Evolutionary conservation across 64 coral and sea anemone species (phyloP).

Genomic region (Pocillopora verrucosa): DNA sequence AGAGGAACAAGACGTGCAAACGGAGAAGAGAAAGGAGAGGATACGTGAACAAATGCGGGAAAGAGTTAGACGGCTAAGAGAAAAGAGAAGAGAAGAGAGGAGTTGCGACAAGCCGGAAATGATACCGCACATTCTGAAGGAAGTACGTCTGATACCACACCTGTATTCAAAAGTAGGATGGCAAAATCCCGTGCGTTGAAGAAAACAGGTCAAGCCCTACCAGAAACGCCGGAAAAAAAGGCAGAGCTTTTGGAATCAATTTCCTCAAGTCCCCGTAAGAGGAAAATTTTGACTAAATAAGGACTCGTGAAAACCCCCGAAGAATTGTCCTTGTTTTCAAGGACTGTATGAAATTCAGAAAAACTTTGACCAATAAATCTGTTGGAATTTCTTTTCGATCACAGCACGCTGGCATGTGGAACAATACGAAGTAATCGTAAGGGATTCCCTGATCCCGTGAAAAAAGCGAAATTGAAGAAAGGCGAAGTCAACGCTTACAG

Average conservation of each 20-base stretch:
- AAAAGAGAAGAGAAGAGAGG: constrained; percentile 42
- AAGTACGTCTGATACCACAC: neutral
- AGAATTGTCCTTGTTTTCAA: neutral
- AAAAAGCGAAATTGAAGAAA: no score
- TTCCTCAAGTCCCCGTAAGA: neutral
- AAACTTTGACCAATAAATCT: no score
- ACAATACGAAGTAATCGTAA: no score
- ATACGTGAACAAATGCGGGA: constrained; percentile 36
- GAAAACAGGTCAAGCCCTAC: neutral
- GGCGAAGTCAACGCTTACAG: no score
- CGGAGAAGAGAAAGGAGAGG: neutral
- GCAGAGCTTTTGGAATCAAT: constrained; percentile 8
- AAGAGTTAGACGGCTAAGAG: constrained; percentile 31
- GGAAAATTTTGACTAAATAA: neutral
- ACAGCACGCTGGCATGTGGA: no score
- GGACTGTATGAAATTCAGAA: no score
- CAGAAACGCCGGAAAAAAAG: constrained; percentile 7
- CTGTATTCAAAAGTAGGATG: constrained; percentile 8
- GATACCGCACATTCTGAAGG: no score
- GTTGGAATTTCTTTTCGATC: no score
- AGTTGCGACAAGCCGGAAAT: no score
- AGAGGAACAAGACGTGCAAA: no score
- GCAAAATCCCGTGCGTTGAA: constrained; percentile 6
- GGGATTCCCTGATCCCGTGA: no score
- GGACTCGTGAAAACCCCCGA: neutral